Evolutionary conservation across 2,888 invertebrate genomes (phyloP), one percentile per base, ranked within the genome.

Genomic region (Platycheirus albimanus): DNA sequence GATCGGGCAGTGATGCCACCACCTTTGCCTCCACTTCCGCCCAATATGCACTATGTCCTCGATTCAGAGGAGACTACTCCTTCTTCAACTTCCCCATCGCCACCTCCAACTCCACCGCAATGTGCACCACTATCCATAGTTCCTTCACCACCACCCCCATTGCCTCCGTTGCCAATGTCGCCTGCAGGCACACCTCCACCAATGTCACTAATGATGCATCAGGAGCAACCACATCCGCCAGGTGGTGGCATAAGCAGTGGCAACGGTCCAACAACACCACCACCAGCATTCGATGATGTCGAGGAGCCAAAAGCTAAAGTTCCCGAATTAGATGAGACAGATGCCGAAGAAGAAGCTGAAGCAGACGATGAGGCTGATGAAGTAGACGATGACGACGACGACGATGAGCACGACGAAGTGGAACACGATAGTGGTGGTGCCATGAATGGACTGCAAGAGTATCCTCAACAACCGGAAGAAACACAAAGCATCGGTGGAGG

Each of bases 61-160:
- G 89, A 89, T 74, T 76, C 83, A 3, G 77, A 75, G 51, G 77
- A 74, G 51, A 75, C 81, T 8, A 75, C 84, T 7, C 70, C 85
- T 13, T 88, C 88, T n/a, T 89, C 90, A 11, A 88, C 89, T 19
- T 89, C 90, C 24, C 89, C 90, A 13, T 90, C 90, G 11, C 90
- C 90, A 67, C 89, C 90, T 43, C 88, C 88, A 17, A 89, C 90
- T 30, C 90, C 90, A 41, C 90, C 89, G 13, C 89, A 89, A 10
- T 88, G 88, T 85, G 87, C 87, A 30, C 86, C 87, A 64, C 72
- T 85, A 45, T 85, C 81, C 49, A 86, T 75, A 78, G 89, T 58
- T 86, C 87, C 78, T 67, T 33, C 76, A 13, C 63, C 89, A 47
- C 89, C 89, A 7, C 88, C 89, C 11, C 88, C 89, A 15, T 86